Base-by-base conservation (phyloP, 2,888 invertebrate genomes). In the Argyra leucocephala region DNA sequence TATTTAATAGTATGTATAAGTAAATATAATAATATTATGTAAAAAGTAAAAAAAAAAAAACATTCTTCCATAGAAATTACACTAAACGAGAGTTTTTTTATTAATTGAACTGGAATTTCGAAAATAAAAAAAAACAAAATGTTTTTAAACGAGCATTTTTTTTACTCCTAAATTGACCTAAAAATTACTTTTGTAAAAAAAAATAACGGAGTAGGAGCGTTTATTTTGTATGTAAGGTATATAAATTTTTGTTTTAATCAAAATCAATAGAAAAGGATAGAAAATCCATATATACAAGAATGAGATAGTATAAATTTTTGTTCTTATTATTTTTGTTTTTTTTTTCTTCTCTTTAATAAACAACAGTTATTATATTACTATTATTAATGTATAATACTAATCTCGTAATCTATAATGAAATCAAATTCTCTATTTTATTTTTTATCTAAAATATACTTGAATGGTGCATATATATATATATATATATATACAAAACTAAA, bases 331-430 rank as follows among this genome's bases (percentile, higher is more conserved):
- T 31, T 31, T 31, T 48, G n/a, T 48, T 48, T 48, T 48, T 9
- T 48, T 48, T 48, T 15, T 48, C 18, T 18, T 48, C 18, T 48
- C 7, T 31, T 31, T 6, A 31, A 31, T 12, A 31, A 31, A 31
- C 12, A 31, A 31, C 31, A 31, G 31, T 31, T 31, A 48, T 48
- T 48, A 48, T 48, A 48, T 48, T 48, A 48, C 48, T n/a, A 48
- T 48, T 48, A 48, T 48, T 48, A 9, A 48, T 18, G 48, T 18
- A 48, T 48, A 48, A 48, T 31, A 31, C 10, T 5, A 48, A 48
- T 48, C 48, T 48, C 48, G 48, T 48, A 48, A 48, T 48, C 48
- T 48, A n/a, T 48, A 48, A 48, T 48, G n/a, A 48, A 48, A 48
- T 48, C 48, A 48, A 48, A 15, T 18, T 48, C 18, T 48, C 18